Evolutionary conservation across 1,140 invertebrate species (phyloP).

Genomic region (Amyelois transitella): DNA sequence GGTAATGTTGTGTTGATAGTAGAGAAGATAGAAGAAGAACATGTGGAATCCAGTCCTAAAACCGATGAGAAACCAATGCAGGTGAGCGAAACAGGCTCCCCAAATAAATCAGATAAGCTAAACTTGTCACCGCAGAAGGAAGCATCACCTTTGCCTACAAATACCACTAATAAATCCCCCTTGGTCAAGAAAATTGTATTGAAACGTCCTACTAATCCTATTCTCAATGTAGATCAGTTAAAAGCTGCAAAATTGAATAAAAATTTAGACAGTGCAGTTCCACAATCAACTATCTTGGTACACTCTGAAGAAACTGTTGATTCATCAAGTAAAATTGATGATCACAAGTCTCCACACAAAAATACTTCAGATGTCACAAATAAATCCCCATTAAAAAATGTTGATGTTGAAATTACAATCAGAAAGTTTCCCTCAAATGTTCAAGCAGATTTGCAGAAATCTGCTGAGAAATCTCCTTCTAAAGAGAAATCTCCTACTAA

Average conservation of each 20-base stretch:
- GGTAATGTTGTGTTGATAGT: conserved; percentile 47
- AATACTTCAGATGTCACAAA: background rate
- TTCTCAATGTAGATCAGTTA: background rate
- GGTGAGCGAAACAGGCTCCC: background rate
- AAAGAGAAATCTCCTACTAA: background rate
- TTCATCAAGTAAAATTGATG: conserved; percentile 4
- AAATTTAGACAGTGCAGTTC: background rate
- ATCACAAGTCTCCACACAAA: background rate
- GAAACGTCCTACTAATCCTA: background rate
- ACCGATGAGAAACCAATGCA: background rate
- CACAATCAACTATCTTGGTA: background rate
- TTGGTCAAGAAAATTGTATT: background rate
- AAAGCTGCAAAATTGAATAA: background rate
- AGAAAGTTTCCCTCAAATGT: background rate
- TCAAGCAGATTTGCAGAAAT: background rate
- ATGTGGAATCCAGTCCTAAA: background rate
- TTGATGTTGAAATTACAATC: background rate
- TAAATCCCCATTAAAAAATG: background rate
- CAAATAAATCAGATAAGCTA: background rate
- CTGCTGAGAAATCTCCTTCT: background rate
- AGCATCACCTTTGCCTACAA: background rate
- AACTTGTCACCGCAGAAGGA: background rate
- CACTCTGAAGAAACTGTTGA: conserved; percentile 3
- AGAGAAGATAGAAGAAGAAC: conserved; percentile 40
- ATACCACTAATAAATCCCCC: background rate